phyloP scores from a whole-genome alignment of 92 coral and sea anemone species.

The Palythoa grandiflora region DNA sequence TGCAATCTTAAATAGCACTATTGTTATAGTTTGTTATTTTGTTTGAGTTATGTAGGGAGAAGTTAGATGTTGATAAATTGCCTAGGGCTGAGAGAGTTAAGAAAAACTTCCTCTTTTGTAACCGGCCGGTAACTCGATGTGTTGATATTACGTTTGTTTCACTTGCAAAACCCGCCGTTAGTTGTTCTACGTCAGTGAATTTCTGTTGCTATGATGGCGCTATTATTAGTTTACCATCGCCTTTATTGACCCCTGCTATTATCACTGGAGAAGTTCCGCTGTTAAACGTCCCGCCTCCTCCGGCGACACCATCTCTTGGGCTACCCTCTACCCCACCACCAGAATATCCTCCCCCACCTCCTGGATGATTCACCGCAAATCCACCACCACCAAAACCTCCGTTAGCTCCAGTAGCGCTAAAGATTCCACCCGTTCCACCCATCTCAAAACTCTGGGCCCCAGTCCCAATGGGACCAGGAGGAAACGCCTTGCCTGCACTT shows the following conservation, averaged over 20 bases:
- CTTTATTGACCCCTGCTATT: constrained; percentile 20
- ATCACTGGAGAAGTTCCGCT: not conserved
- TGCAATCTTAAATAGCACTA: too few relatives aligned
- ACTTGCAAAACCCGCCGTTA: too few relatives aligned
- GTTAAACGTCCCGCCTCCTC: constrained; percentile 64
- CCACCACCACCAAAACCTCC: constrained; percentile 78
- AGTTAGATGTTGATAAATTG: too few relatives aligned
- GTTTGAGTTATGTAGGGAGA: too few relatives aligned
- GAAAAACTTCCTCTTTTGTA: too few relatives aligned
- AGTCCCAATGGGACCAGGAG: not conserved
- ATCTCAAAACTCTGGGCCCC: constrained; percentile 43
- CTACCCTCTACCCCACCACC: constrained; percentile 65
- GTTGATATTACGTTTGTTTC: too few relatives aligned
- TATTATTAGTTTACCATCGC: constrained; percentile 25
- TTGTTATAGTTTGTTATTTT: too few relatives aligned
- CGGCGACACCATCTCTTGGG: constrained; percentile 41
- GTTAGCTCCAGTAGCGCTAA: not conserved
- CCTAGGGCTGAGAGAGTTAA: too few relatives aligned
- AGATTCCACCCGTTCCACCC: constrained; percentile 55
- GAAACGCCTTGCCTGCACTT: constrained; percentile 16
- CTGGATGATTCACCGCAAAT: constrained; percentile 42
- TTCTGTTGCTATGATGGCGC: not conserved
- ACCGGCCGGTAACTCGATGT: too few relatives aligned
- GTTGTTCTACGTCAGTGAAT: not conserved
- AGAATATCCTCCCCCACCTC: constrained; percentile 66